These are phyloP conservation scores for Montipora capricornis DNA, from an alignment of 64 coral and sea anemone species.

Conservation along the genomic window DNA sequence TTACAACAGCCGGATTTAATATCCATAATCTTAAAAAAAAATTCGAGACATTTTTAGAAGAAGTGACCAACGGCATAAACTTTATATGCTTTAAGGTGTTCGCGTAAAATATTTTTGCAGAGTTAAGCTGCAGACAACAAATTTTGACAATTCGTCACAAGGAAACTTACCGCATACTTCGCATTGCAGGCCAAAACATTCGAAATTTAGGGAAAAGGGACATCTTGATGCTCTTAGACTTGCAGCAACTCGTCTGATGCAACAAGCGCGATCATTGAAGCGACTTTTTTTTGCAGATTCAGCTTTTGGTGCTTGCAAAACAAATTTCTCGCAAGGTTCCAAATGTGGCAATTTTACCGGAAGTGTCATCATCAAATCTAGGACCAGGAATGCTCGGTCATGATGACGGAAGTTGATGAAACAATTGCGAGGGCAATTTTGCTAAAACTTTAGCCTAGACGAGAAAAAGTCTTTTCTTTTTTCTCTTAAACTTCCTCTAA, in stretches of 20 bases:
- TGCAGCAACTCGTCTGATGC: not conserved
- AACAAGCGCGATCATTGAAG: not conserved
- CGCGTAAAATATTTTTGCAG: too few relatives aligned
- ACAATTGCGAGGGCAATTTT: not conserved
- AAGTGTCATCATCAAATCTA: constrained; percentile 29
- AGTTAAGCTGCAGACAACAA: not conserved
- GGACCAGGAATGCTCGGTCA: constrained; percentile 53
- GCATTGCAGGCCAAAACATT: constrained; percentile 26
- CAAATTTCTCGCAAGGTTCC: constrained; percentile 19
- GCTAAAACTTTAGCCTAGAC: not conserved
- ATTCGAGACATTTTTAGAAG: not conserved
- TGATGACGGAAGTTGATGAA: constrained; percentile 35
- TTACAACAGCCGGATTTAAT: not conserved
- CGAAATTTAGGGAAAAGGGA: constrained; percentile 35
- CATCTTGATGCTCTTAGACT: not conserved
- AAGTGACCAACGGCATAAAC: not conserved
- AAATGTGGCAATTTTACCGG: constrained; percentile 37
- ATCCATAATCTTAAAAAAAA: not conserved
- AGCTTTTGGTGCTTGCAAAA: not conserved
- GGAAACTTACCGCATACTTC: constrained; percentile 11
- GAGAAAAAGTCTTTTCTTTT: not conserved
- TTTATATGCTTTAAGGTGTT: too few relatives aligned
- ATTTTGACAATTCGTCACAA: not conserved
- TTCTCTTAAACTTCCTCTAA: not conserved
- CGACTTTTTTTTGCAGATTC: not conserved